These are phyloP conservation scores for Dromococcyx pavoninus DNA, from an alignment of 2,797 vertebrate species.

Conservation along the genomic window DNA sequence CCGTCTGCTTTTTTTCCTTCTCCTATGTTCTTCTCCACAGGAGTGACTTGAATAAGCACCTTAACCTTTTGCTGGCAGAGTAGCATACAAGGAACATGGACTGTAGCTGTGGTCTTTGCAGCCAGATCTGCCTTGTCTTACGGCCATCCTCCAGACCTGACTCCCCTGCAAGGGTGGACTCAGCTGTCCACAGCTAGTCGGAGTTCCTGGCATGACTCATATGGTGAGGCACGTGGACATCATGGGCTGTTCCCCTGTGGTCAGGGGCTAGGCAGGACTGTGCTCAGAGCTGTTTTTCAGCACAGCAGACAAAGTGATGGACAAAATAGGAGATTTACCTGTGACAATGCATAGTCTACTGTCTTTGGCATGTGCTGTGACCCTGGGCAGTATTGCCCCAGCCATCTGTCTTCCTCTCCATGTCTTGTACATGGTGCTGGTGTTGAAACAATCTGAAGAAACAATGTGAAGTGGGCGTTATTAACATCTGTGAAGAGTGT, in stretches of 20 bases:
- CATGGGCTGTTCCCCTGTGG: fast-evolving
- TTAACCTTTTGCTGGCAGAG: neutral
- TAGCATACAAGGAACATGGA: too few relatives aligned
- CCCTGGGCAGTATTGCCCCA: fast-evolving
- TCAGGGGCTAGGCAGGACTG: neutral
- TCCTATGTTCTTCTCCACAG: neutral
- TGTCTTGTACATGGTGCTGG: neutral
- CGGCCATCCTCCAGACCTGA: neutral
- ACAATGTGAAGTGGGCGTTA: neutral
- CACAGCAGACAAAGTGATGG: neutral
- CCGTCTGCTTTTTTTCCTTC: neutral
- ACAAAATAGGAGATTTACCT: neutral
- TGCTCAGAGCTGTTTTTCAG: neutral
- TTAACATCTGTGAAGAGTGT: neutral
- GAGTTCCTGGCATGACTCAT: neutral
- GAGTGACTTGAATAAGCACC: neutral
- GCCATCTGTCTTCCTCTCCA: neutral
- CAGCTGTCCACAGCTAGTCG: neutral
- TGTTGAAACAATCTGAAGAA: neutral
- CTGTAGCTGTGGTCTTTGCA: neutral
- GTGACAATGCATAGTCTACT: neutral
- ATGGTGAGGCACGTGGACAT: fast-evolving
- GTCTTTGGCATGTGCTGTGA: neutral
- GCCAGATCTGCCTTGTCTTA: neutral
- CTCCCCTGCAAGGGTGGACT: neutral